phyloP scores from a whole-genome alignment of 2,888 invertebrate species.

The Aphidoletes aphidimyza region DNA sequence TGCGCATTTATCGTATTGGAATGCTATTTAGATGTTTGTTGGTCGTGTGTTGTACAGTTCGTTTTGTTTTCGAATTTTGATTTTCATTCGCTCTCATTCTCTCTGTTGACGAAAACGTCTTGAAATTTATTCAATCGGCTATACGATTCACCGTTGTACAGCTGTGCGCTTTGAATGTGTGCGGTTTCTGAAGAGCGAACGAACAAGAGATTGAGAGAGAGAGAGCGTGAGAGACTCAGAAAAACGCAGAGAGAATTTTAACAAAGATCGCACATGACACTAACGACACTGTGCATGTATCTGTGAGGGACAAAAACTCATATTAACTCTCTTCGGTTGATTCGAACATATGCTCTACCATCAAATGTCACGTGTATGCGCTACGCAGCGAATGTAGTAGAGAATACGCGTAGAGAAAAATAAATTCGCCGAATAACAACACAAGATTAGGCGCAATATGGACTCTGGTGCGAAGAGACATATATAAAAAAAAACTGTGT shows the following conservation, averaged over 20 bases:
- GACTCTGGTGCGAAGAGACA: background rate
- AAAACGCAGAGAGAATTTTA: background rate
- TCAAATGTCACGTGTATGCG: slow-evolving; percentile 25
- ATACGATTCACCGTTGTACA: slow-evolving; percentile 28
- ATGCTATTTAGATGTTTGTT: background rate
- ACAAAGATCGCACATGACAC: background rate
- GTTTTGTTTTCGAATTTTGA: background rate
- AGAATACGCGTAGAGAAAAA: slow-evolving; percentile 6
- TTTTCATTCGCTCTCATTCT: background rate
- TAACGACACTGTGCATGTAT: background rate
- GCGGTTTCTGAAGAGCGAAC: no score
- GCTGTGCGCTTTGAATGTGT: background rate
- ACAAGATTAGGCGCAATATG: slow-evolving; percentile 6
- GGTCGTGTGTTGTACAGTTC: background rate
- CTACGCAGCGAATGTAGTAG: slow-evolving; percentile 9
- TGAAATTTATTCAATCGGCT: background rate
- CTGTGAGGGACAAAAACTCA: background rate
- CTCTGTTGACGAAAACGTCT: slow-evolving; percentile 22
- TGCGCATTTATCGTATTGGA: background rate
- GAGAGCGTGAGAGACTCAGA: background rate
- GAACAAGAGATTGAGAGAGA: no score
- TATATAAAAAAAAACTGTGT: background rate
- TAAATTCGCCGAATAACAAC: background rate
- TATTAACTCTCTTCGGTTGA: background rate
- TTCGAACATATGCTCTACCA: slow-evolving; percentile 7